A percentile compares a stretch with the other conserved stretches of the same genome.
These are phyloP conservation scores for Desmophyllum pertusum DNA, from an alignment of 92 coral and sea anemone genomes.

Conservation along the genomic window DNA sequence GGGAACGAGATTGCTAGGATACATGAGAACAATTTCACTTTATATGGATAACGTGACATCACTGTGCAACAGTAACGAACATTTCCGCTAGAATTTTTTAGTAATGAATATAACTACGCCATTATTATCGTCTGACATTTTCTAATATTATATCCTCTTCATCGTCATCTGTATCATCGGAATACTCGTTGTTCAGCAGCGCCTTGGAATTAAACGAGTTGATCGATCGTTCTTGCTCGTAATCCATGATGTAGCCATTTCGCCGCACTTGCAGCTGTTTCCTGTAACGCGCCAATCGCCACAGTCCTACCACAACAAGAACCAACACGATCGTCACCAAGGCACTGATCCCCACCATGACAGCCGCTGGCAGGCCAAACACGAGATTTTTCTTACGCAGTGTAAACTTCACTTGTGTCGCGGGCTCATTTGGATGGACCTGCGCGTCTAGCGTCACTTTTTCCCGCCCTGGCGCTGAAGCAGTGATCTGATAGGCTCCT, in stretches of 20 bases:
- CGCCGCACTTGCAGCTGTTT: conserved; percentile 73
- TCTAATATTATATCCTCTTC: conserved; percentile 89
- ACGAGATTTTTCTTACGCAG: conserved; percentile 56
- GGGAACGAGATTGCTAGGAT: too few relatives aligned
- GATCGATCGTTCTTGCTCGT: conserved; percentile 81
- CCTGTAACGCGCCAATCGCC: conserved; percentile 72
- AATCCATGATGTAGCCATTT: conserved; percentile 87
- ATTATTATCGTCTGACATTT: conserved; percentile 31
- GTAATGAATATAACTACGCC: background rate
- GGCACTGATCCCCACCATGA: conserved; percentile 65
- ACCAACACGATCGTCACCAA: conserved; percentile 66
- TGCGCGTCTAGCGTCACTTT: conserved; percentile 59
- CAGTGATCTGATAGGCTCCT: conserved; percentile 84
- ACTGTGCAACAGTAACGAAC: conserved; percentile 16
- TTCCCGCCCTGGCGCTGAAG: conserved; percentile 79
- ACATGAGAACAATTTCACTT: background rate
- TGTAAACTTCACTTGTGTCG: conserved; percentile 68
- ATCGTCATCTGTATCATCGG: conserved; percentile 97
- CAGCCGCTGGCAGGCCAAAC: conserved; percentile 79
- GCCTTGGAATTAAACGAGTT: conserved; percentile 97
- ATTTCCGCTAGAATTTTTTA: background rate
- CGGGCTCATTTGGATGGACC: conserved; percentile 80
- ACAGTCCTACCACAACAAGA: conserved; percentile 73
- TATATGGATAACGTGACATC: background rate
- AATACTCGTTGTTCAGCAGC: conserved; percentile 87